Percentiles rank a stretch among this genome's conserved stretches.
These are phyloP conservation scores for Drosophila borborema DNA, from an alignment of 2,888 invertebrate genomes.

Conservation along the genomic window DNA sequence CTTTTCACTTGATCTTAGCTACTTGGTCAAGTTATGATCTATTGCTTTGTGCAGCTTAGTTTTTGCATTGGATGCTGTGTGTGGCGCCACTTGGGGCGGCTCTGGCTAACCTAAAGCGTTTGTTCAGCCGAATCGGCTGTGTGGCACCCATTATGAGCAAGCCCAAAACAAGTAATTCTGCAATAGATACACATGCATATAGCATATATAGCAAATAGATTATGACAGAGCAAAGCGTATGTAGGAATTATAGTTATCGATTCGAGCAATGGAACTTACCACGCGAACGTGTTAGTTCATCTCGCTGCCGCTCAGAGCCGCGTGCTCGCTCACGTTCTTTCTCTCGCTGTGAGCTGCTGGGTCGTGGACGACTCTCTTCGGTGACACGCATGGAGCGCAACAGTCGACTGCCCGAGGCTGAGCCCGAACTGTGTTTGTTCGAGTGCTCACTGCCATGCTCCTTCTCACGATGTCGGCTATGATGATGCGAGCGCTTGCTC, in stretches of 20 bases:
- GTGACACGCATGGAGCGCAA: constrained; percentile 63
- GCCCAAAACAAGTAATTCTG: constrained; percentile 82
- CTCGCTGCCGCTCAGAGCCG: constrained; percentile 47
- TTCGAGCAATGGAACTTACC: constrained; percentile 59
- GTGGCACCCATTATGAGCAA: constrained; percentile 83
- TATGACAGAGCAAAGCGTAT: constrained; percentile 6
- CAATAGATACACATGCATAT: constrained; percentile 45
- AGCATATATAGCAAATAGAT: constrained; percentile 23
- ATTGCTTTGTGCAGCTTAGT: constrained; percentile 41
- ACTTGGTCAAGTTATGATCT: constrained; percentile 35
- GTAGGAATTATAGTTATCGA: background rate
- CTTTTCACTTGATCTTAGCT: constrained; percentile 10
- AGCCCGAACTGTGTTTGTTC: constrained; percentile 44
- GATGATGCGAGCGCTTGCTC: constrained; percentile 68
- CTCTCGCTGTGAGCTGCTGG: constrained; percentile 55
- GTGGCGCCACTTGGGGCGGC: constrained; percentile 6
- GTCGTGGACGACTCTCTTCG: constrained; percentile 63
- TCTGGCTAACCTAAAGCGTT: constrained; percentile 77
- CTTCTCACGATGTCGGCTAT: constrained; percentile 70
- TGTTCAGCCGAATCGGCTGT: constrained; percentile 77
- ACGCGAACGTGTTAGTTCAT: constrained; percentile 40
- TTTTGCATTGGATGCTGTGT: constrained; percentile 2
- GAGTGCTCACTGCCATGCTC: constrained; percentile 45
- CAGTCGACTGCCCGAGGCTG: constrained; percentile 47
- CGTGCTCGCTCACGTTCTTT: constrained; percentile 42